Evolutionary conservation across 2,888 invertebrate genomes (phyloP).

Genomic region (Apantesis nais): DNA sequence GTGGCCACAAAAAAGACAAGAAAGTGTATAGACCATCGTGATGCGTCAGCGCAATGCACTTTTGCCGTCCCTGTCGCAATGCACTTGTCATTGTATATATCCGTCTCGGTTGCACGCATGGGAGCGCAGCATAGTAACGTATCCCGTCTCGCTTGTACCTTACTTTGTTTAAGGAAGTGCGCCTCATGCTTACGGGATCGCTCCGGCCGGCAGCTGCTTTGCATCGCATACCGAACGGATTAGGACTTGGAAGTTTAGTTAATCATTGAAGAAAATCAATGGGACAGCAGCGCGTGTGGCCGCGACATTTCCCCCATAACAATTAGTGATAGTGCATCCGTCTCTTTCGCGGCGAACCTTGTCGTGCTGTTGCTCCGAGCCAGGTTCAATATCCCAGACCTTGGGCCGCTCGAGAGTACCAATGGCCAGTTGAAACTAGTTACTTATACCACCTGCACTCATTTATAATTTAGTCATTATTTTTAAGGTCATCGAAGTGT

Average conservation of each 20-base stretch:
- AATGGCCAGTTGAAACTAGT: conserved; percentile 77
- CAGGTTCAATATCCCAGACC: conserved; percentile 85
- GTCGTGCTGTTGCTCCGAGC: conserved; percentile 77
- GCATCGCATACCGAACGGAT: conserved; percentile 74
- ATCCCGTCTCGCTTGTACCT: conserved; percentile 46
- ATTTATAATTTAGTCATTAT: conserved; percentile 71
- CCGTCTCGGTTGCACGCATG: conserved; percentile 45
- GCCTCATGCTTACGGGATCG: conserved; percentile 69
- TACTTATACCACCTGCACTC: conserved; percentile 73
- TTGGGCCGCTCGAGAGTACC: conserved; percentile 78
- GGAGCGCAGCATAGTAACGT: conserved; percentile 16
- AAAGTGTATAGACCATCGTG: conserved; percentile 72
- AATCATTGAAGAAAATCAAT: conserved; percentile 67
- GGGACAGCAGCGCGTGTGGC: conserved; percentile 71
- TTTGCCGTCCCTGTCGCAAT: conserved; percentile 64
- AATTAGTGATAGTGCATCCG: conserved; percentile 82
- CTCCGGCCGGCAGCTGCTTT: conserved; percentile 64
- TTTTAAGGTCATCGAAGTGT: conserved; percentile 58
- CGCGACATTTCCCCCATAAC: conserved; percentile 81
- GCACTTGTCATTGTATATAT: conserved; percentile 66
- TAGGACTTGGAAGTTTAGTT: conserved; percentile 69
- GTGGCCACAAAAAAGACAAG: conserved; percentile 71
- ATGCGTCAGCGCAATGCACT: conserved; percentile 82
- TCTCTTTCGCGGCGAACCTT: conserved; percentile 79
- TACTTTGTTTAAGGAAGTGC: conserved; percentile 76